phyloP scores from a whole-genome alignment of 2,797 vertebrate species.

The Odontamblyopus rebecca region DNA sequence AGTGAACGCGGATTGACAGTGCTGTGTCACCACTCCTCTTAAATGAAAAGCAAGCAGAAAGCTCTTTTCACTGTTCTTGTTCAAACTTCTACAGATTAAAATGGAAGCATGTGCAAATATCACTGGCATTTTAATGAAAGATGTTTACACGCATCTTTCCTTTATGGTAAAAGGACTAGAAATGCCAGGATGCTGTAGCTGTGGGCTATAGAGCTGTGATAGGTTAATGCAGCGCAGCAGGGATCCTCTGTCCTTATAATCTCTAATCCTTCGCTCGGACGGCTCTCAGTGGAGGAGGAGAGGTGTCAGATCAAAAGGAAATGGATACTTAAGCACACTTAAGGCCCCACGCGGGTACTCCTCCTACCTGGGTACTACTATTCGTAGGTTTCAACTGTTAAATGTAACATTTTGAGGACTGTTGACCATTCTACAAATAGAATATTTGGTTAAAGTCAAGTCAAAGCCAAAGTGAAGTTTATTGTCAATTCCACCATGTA shows the following conservation, averaged over 20 bases:
- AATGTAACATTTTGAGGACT: too few species aligned
- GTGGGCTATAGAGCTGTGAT: conserved; percentile 44
- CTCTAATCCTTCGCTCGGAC: conserved; percentile 45
- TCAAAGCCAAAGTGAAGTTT: too few species aligned
- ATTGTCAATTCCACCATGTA: too few species aligned
- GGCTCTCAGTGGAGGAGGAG: conserved; percentile 40
- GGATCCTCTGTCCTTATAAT: conserved; percentile 48
- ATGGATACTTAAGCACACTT: conserved; percentile 57
- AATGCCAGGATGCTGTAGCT: conserved; percentile 51
- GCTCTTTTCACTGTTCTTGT: conserved; percentile 60
- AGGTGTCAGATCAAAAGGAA: conserved; percentile 56
- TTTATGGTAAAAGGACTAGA: conserved; percentile 47
- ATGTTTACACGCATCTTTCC: conserved; percentile 63
- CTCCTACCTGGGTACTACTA: too few species aligned
- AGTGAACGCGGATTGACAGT: conserved; percentile 70
- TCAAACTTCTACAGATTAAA: conserved; percentile 70
- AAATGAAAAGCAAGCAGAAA: conserved; percentile 59
- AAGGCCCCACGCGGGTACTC: conserved; percentile 44
- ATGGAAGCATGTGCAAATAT: conserved; percentile 65
- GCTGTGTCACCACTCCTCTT: conserved; percentile 69
- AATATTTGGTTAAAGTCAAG: too few species aligned
- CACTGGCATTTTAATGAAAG: conserved; percentile 66
- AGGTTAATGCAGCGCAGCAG: conserved; percentile 38
- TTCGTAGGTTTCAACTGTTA: too few species aligned
- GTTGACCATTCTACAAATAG: too few species aligned